Base-by-base conservation (phyloP, 2,113 vertebrate genomes). In the Hypomesus transpacificus region DNA sequence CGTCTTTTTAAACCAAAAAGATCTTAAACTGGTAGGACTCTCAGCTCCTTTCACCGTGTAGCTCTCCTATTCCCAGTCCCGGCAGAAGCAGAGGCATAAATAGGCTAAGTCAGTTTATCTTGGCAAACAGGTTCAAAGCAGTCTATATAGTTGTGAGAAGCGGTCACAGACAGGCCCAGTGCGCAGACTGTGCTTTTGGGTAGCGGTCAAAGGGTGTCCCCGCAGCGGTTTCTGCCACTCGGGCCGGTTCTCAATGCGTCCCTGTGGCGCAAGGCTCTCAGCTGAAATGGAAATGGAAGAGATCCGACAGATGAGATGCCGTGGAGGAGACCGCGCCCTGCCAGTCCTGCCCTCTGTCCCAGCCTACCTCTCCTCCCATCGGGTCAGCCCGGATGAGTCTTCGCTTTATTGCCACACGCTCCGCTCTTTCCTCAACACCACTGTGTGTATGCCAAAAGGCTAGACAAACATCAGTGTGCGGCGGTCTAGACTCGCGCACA, bases 21-120 rank as follows among this genome's bases (percentile, higher is more conserved):
- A 20, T 50, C 5, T 53, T 67, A 82, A 79, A 85, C 82, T 86
- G 74, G 77, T 82, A 77, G 81, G 84, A 81, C 70, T 77, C 80
- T 77, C 82, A 80, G 82, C 83, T 84, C 84, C 85, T 84, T 84
- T 89, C 87, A 82, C 86, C 79, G 88, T 71, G 87, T 84, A 84
- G 83, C 87, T 75, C 90, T 85, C 82, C 78, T 82, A 74, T 80
- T 81, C 78, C 69, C 74, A 82, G 75, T 82, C 86, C 81, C 82
- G 79, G 83, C 82, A 76, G 89, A 87, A 89, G 83, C 88, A 88
- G 87, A 75, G 86, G 86, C 85, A 94, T 95, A 95, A 95, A 95
- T 95, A 96, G 93, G 89, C 88, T 83, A 89, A 88, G 90, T 87
- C 92, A 88, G 93, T 95, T 95, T 93, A 86, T 93, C 88, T 95